Evolutionary conservation across 2,888 invertebrate species (phyloP), one percentile per base, ranked within the genome.

Genomic region (Amorpha juglandis): DNA sequence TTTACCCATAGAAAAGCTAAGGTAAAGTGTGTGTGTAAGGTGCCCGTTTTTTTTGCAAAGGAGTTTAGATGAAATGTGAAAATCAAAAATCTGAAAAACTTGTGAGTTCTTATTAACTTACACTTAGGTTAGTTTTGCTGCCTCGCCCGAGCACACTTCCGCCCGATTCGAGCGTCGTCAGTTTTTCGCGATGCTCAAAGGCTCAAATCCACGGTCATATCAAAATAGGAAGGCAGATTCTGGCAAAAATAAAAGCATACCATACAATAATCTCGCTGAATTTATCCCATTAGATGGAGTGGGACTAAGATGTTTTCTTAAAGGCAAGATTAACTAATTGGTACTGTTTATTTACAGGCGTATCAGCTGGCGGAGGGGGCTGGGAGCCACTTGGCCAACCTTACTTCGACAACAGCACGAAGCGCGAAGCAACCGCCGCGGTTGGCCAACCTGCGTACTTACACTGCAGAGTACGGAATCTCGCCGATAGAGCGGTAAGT

Each of bases 401-500:
- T 64, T 97, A 97, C 94, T 98, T 98, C 93, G 97, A 97, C 93
- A 97, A 97, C 92, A 96, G 96, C 80, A 97, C 97, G 75, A 95
- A 95, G 86, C 95, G 97, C 72, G 97, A 97, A 86, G 95, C 97
- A 83, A 97, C 97, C 79, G 97, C 97, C 76, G 97, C 97, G 74
- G 97, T 97, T 74, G 98, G 98, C 67, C 97, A 97, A 90, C 96
- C 97, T 66, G 97, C 97, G 68, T 95, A 97, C 86, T 94, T 98
- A 66, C 97, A 97, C 89, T 98, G 98, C 90, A 94, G 96, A 79
- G 98, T 98, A 69, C 94, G 97, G 78, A 98, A 97, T 92, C 95
- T 97, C 74, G 98, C 97, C 64, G 98, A 98, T 87, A 94, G 98
- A 94, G 97, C 97, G 89, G 98, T 97, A 93, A 96, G 97, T 95